These are phyloP conservation scores for Sinocyclocheilus anshuiensis DNA, from an alignment of 2,113 vertebrate species.

Conservation along the genomic window DNA sequence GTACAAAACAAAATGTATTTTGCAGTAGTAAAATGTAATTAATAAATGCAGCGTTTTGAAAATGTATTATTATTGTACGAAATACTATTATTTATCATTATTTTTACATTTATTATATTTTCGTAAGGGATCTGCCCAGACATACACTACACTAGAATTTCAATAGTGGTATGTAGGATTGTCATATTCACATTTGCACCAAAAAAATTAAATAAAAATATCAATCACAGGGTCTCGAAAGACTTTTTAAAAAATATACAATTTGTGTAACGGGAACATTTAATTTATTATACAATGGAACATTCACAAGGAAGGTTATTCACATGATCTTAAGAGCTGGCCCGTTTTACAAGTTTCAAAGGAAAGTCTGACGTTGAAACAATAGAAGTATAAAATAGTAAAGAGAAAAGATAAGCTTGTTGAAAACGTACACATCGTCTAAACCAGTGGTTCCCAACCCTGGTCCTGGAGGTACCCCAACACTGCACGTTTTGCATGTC, in stretches of 20 bases:
- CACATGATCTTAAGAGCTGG: conserved; percentile 62
- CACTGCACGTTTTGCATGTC: no score
- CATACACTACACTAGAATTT: conserved; percentile 1
- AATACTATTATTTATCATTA: background rate
- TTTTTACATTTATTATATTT: background rate
- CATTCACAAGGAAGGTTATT: conserved; percentile 66
- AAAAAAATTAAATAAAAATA: background rate
- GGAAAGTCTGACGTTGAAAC: conserved; percentile 47
- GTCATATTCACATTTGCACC: background rate
- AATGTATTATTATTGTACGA: background rate
- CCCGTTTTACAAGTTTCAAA: conserved; percentile 58
- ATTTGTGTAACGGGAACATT: conserved; percentile 54
- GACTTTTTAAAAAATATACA: background rate
- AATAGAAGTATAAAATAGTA: conserved; percentile 46
- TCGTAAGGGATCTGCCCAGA: background rate
- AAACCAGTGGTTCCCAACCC: no score
- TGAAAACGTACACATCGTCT: conserved; percentile 7
- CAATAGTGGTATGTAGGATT: background rate
- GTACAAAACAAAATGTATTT: background rate
- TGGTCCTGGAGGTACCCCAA: no score
- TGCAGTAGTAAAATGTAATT: background rate
- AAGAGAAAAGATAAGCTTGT: conserved; percentile 33
- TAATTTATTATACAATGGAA: conserved; percentile 69
- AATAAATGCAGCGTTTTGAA: no score
- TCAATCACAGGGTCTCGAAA: background rate